Percentiles rank a stretch among this genome's conserved stretches.
Conservation (phyloP, 1,140 invertebrate species). For the Leptinotarsa undecemlineata region DNA sequence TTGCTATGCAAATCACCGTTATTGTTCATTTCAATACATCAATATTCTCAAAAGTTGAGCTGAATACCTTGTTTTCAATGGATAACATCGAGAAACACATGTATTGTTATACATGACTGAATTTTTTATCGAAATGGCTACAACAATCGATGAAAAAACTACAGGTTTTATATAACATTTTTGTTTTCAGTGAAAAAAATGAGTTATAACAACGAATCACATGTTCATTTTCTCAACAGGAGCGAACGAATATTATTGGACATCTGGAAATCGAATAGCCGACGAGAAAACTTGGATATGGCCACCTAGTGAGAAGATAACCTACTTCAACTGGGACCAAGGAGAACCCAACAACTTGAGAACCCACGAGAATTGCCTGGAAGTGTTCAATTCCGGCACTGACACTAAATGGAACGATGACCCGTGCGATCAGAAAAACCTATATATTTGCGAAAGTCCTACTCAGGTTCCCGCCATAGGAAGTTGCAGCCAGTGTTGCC, state of each 20-base stretch:
- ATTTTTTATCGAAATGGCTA: too few species aligned
- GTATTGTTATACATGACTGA: too few species aligned
- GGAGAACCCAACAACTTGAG: constrained; percentile 14
- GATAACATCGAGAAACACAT: too few species aligned
- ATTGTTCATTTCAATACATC: too few species aligned
- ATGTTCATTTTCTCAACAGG: too few species aligned
- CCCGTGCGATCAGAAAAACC: not conserved
- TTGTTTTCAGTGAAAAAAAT: too few species aligned
- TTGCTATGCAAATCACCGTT: too few species aligned
- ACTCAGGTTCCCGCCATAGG: not conserved
- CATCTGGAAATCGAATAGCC: not conserved
- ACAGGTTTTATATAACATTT: too few species aligned
- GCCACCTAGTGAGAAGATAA: not conserved
- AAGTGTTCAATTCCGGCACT: not conserved
- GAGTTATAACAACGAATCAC: too few species aligned
- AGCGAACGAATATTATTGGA: not conserved
- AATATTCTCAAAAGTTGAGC: too few species aligned
- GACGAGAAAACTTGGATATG: not conserved
- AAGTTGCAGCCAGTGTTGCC: not conserved
- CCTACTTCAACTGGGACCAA: not conserved
- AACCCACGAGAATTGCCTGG: not conserved
- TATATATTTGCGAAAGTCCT: not conserved
- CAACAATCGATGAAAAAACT: too few species aligned
- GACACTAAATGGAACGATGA: not conserved
- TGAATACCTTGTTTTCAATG: too few species aligned